Evolutionary conservation across 1,140 invertebrate genomes (phyloP).

Genomic region (Drosophila busckii): DNA sequence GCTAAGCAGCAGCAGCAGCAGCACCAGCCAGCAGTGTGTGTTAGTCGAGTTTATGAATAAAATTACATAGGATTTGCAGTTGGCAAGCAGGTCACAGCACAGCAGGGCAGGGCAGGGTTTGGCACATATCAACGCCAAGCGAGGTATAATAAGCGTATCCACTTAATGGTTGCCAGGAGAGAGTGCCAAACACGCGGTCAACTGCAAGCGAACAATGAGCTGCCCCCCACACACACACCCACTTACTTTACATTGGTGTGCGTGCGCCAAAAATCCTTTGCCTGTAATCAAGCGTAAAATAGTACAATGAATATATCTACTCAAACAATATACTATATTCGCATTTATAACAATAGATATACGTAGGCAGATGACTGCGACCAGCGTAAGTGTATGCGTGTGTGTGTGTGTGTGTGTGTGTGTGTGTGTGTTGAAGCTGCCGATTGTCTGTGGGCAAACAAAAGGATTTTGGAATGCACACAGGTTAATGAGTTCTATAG

Average conservation of each 20-base stretch:
- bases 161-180: conserved; percentile 71
- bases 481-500: conserved; percentile 60
- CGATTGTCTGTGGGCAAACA: conserved; percentile 65
- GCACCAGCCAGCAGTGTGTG: conserved; percentile 43
- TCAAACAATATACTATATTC: no score
- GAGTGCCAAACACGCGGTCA: conserved; percentile 72
- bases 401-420: no score
- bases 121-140: conserved; percentile 62
- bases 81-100: neutral
- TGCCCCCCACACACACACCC: no score
- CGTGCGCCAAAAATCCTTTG: conserved; percentile 61
- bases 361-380: conserved; percentile 10
- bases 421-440: no score
- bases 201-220: conserved; percentile 55
- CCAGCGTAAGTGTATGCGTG: conserved; percentile 23
- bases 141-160: conserved; percentile 76
- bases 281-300: conserved; percentile 74
- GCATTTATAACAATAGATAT: conserved; percentile 64
- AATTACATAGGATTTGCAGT: conserved; percentile 47
- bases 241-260: no score
- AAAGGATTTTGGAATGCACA: conserved; percentile 47
- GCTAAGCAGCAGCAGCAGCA: no score
- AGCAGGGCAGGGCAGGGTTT: neutral
- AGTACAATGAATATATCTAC: conserved; percentile 77
- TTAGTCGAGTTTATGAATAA: conserved; percentile 69